phyloP scores from a whole-genome alignment of 2,113 vertebrate genomes.

The Piaya cayana region DNA sequence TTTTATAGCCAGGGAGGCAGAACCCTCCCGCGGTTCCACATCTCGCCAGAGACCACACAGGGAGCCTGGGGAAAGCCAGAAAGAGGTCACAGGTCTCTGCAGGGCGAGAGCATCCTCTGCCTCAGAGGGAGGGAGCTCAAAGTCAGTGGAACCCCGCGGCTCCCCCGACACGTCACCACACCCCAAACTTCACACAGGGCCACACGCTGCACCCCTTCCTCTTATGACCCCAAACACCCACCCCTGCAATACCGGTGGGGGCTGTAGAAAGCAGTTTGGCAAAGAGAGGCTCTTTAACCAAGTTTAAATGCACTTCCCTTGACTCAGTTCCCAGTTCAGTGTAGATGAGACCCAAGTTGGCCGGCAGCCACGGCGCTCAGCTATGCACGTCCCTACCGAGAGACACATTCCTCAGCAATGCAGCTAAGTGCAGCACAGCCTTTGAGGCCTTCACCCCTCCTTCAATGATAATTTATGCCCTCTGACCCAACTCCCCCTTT shows the following conservation, averaged over 20 bases:
- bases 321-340: background rate
- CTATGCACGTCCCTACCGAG: background rate
- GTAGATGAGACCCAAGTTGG: constrained; percentile 17
- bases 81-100: background rate
- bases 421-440: constrained; percentile 51
- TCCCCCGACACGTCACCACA: accelerated
- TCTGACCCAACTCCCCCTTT: constrained; percentile 67
- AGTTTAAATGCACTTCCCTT: constrained; percentile 48
- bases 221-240: background rate
- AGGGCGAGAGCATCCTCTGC: background rate
- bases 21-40: constrained; percentile 16
- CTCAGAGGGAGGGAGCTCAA: accelerated
- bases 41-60: constrained; percentile 42
- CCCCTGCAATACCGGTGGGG: accelerated
- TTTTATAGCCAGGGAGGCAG: constrained; percentile 35
- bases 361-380: background rate
- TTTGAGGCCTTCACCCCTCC: constrained; percentile 53
- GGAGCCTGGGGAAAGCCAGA: constrained; percentile 43
- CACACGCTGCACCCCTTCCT: background rate
- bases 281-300: background rate
- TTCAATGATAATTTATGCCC: constrained; percentile 71
- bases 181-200: background rate
- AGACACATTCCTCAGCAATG: constrained; percentile 55
- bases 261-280: background rate
- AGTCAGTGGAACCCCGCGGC: background rate